Conservation (phyloP, 2,113 vertebrate species). For the Festucalex cinctus region DNA sequence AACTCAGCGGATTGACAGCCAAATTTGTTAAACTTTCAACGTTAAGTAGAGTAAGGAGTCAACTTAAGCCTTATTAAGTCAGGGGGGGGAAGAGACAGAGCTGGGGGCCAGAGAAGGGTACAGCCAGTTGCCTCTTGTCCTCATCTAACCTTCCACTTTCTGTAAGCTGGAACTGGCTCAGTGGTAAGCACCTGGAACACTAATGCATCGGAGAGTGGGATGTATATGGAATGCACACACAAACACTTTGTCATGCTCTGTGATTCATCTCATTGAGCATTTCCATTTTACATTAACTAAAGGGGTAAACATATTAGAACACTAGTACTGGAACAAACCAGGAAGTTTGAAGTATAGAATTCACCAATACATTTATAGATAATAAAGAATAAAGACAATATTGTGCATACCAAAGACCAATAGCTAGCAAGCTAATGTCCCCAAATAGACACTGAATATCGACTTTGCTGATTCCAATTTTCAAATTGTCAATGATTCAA, state of each 20-base stretch:
- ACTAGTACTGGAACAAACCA: background rate
- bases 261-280: background rate
- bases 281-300: background rate
- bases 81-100: background rate
- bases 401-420: background rate
- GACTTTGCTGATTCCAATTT: background rate
- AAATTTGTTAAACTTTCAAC: no score
- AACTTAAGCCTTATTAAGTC: conserved; percentile 1
- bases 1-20: conserved; percentile 10
- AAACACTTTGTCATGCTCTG: background rate
- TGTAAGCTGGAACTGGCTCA: background rate
- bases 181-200: background rate
- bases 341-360: background rate
- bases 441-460: no score
- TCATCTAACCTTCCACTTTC: conserved; percentile 5
- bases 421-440: background rate
- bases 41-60: background rate
- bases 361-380: background rate
- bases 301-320: background rate
- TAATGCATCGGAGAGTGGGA: background rate
- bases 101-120: background rate
- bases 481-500: background rate
- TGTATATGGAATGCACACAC: background rate
- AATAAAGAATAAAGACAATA: background rate
- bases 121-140: background rate